Evolutionary conservation across 2,113 vertebrate genomes (phyloP), one percentile per base, ranked within the genome.

Genomic region (Corythornis madagascariensis): DNA sequence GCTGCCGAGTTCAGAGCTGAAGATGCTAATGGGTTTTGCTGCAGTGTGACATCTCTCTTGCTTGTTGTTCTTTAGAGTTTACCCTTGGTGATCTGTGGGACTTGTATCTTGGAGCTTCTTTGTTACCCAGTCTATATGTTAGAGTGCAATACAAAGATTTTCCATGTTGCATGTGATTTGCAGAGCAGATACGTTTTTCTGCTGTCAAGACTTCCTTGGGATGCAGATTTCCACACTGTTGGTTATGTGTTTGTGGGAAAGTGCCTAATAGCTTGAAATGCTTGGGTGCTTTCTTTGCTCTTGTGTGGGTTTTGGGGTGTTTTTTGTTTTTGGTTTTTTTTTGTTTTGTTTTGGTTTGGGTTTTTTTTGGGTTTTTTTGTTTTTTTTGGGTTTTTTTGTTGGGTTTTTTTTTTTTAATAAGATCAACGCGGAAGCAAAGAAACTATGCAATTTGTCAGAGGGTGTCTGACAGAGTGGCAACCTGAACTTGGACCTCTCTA

Each of bases 401-500:
- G 35, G 35, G 35, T 38, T 55, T 74, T 70, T 56, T 13, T 91
- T 61, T 63, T 50, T 50, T 25, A 4, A 15, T 26, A 22, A 29
- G 56, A 57, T 83, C 28, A 10, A 16, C 2, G 1, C 47, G 24
- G 43, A 67, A 88, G 29, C 29, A 66, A 2, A 59, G 59, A 59
- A 70, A 56, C 88, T 40, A 60, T 48, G 84, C 63, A 79, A 1
- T 60, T 75, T 61, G 19, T 75, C 55, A 76, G 83, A 64, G 61
- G 16, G 18, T 35, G 5, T 92, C 47, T 94, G 86, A 52, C 52
- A 78, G 43, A 92, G 71, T 79, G 24, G 42, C 70, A 72, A 6
- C 28, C 59, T 94, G 88, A 92, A 82, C 77, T 89, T 83, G 71
- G 63, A 81, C 91, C 83, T 94, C 65, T 73, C 38, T 78, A 88